Percentiles rank a stretch among this genome's conserved stretches.
Conservation (phyloP, 2,113 vertebrate genomes). For the Gallinago paraguaiae region DNA sequence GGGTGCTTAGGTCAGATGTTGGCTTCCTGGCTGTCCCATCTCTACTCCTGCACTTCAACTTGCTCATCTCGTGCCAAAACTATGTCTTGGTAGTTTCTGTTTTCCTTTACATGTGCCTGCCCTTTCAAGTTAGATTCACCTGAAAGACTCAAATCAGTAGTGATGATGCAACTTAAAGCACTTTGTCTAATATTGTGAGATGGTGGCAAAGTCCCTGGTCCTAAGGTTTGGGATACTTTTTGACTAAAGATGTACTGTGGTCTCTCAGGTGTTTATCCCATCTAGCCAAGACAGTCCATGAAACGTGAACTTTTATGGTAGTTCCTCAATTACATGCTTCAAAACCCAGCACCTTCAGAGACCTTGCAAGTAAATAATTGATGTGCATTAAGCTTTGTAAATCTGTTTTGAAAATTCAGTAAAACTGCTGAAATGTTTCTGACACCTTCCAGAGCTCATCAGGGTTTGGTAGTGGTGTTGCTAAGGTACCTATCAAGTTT, state of each 20-base stretch:
- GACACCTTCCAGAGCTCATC: neutral
- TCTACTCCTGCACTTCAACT: neutral
- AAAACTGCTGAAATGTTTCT: neutral
- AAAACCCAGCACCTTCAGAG: neutral
- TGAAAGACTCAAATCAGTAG: neutral
- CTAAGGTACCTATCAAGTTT: neutral
- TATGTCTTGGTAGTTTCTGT: neutral
- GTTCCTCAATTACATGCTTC: neutral
- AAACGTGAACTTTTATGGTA: neutral
- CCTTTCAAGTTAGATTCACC: neutral
- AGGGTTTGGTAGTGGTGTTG: neutral
- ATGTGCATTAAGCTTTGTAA: neutral
- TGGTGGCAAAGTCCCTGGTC: neutral
- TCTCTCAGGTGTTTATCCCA: neutral
- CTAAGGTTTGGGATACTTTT: neutral
- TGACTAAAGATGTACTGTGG: neutral
- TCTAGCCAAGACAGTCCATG: neutral
- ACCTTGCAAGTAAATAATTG: neutral
- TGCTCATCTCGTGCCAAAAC: neutral
- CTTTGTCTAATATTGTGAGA: neutral
- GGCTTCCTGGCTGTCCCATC: neutral
- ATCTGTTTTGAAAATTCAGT: neutral
- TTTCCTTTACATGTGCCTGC: neutral
- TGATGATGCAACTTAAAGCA: neutral
- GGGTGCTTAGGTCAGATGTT: neutral